Base-by-base conservation (phyloP, 64 coral and sea anemone genomes). In the Stylophora pistillata region DNA sequence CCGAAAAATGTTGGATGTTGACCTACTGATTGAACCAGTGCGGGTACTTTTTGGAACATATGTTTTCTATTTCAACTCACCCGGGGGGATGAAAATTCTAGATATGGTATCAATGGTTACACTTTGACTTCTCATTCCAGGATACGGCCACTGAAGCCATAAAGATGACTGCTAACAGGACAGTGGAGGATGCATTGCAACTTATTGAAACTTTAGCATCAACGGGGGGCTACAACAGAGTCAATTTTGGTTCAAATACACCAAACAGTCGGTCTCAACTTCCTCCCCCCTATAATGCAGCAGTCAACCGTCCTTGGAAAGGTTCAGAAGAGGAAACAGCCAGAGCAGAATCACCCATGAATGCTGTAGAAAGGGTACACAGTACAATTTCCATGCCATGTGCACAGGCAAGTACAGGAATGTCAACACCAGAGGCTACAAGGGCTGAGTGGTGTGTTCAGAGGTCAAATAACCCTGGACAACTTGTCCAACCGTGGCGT, bases 221-320 rank as follows among this genome's bases (percentile, higher is more conserved):
- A 16, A 53, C 17, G 3, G 26, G 58, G 30, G 77, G 66, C 28
- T 83, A 62, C 29, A 72, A 73, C 78, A 88, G 41, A 55, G 91
- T 86, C 65, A 93, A 93, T 74, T 79, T 62, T 69, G 68, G 77
- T 47, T 62, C 82, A 18, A 93, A 88, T 76, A 52, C 86, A 4
- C 26, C 68, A 64, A 58, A 58, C 56, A 63, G 41, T 62, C 91
- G 58, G 25, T 76, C 34, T 9, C 80, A 71, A 59, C 73, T 88
- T 15, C 88, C 95, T 55, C 95, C 95, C 26, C 95, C 95, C 32
- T 78, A 91, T 10, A 93, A 97, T 90, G 86, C 86, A 71, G 87
- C 95, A 23, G 55, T 97, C 30, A 71, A 93, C 56, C 79, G 92
- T 18, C 73, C 95, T 29, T 97, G 95, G 95, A 93, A 90, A 71